Evolutionary conservation across 1,140 invertebrate genomes (phyloP).

Genomic region (Panulirus ornatus): DNA sequence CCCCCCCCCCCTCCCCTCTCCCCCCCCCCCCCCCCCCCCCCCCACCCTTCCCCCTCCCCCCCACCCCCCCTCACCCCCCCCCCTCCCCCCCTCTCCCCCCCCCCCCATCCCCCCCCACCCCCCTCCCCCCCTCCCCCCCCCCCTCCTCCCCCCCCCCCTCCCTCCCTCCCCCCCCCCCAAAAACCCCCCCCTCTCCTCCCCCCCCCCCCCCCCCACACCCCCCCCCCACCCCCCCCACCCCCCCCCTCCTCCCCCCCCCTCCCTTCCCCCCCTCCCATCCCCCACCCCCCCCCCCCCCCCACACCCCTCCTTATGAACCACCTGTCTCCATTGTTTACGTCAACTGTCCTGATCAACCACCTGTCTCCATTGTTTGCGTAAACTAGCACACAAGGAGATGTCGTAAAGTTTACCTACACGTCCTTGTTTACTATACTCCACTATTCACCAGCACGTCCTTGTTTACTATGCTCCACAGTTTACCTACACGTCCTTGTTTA

Average conservation of each 20-base stretch:
- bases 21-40: neutral
- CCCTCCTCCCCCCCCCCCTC: neutral
- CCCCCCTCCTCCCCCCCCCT: neutral
- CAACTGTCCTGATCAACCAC: neutral
- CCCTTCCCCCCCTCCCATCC: too few species aligned
- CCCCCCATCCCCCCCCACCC: too few species aligned
- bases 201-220: neutral
- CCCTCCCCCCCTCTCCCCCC: too few species aligned
- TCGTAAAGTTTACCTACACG: too few species aligned
- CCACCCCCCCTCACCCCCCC: neutral
- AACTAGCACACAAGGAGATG: too few species aligned
- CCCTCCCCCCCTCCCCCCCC: neutral
- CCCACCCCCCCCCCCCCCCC: neutral
- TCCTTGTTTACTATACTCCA: too few species aligned
- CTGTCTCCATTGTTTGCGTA: too few species aligned
- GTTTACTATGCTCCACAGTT: too few species aligned
- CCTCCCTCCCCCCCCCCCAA: neutral
- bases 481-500: too few species aligned
- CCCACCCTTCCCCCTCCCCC: neutral
- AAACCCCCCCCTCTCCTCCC: neutral
- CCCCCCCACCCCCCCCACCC: neutral
- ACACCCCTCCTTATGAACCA: neutral
- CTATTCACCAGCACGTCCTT: too few species aligned
- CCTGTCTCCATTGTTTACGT: too few species aligned
- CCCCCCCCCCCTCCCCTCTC: neutral